Evolutionary conservation across 2,113 vertebrate species (phyloP).

Genomic region (Hippocampus barbouri): DNA sequence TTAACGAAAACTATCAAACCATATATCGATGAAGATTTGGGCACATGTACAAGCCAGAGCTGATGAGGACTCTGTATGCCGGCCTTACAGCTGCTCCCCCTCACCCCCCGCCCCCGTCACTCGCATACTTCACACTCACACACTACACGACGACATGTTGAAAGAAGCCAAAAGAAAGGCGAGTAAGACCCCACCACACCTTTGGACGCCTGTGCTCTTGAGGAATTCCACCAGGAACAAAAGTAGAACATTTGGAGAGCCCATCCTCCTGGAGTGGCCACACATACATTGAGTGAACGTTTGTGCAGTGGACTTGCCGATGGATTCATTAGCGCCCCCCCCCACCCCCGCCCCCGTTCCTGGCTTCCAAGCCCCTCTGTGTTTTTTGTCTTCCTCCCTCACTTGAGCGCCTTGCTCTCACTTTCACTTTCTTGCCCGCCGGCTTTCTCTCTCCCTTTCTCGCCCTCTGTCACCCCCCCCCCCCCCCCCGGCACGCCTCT

Average conservation of each 20-base stretch:
- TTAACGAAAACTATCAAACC: too few species aligned
- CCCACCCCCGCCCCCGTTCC: too few species aligned
- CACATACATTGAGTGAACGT: slow-evolving; percentile 79
- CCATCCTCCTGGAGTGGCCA: slow-evolving; percentile 89
- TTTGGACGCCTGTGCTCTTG: slow-evolving; percentile 86
- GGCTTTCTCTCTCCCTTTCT: slow-evolving; percentile 72
- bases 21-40: neutral
- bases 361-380: slow-evolving; percentile 76
- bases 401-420: slow-evolving; percentile 67
- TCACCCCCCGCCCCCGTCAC: slow-evolving; percentile 4
- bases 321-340: slow-evolving; percentile 95
- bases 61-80: slow-evolving; percentile 27
- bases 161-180: slow-evolving; percentile 65
- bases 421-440: slow-evolving; percentile 69
- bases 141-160: slow-evolving; percentile 33
- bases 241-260: slow-evolving; percentile 87
- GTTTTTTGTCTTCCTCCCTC: slow-evolving; percentile 74
- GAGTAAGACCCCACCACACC: slow-evolving; percentile 84
- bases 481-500: slow-evolving; percentile 69
- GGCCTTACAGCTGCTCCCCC: slow-evolving; percentile 16
- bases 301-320: slow-evolving; percentile 88
- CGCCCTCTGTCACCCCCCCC: neutral
- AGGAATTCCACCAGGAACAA: slow-evolving; percentile 94
- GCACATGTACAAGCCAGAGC: neutral
- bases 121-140: slow-evolving; percentile 11